These are phyloP conservation scores for Tetramorium bicarinatum DNA, from an alignment of 2,888 invertebrate species.

Conservation along the genomic window DNA sequence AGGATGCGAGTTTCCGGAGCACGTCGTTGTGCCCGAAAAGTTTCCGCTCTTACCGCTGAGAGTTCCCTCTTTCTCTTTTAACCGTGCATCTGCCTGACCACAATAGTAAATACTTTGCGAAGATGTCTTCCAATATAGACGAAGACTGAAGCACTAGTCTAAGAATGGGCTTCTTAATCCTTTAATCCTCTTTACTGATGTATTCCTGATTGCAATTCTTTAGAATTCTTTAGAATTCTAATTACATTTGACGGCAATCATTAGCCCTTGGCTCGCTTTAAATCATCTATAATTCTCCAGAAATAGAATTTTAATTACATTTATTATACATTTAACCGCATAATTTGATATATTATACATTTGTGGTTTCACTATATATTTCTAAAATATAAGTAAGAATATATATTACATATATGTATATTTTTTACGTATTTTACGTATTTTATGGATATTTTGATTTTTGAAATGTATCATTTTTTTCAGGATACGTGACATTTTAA, in stretches of 20 bases:
- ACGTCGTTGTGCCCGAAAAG: constrained; percentile 52
- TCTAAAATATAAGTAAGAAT: background rate
- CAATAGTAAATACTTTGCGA: constrained; percentile 50
- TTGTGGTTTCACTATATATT: background rate
- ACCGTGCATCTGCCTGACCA: constrained; percentile 47
- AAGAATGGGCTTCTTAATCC: constrained; percentile 22
- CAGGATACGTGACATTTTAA: background rate
- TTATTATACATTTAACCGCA: background rate
- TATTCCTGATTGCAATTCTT: background rate
- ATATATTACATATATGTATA: background rate
- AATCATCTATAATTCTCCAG: background rate
- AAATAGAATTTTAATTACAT: background rate
- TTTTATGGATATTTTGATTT: background rate
- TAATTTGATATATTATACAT: background rate
- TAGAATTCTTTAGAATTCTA: background rate
- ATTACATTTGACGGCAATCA: background rate
- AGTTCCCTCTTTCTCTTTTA: constrained; percentile 41
- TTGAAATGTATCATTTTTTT: background rate
- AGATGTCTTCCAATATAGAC: constrained; percentile 12
- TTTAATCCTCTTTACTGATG: constrained; percentile 3
- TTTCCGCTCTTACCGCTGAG: constrained; percentile 44
- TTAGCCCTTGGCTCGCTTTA: background rate
- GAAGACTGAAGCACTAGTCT: constrained; percentile 11
- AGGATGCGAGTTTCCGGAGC: constrained; percentile 52
- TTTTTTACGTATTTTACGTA: background rate